A percentile compares a stretch with the other conserved stretches of the same genome.
These are phyloP conservation scores for Rhinolophus ferrumequinum DNA, from an alignment of 2,113 vertebrate genomes.

Conservation along the genomic window DNA sequence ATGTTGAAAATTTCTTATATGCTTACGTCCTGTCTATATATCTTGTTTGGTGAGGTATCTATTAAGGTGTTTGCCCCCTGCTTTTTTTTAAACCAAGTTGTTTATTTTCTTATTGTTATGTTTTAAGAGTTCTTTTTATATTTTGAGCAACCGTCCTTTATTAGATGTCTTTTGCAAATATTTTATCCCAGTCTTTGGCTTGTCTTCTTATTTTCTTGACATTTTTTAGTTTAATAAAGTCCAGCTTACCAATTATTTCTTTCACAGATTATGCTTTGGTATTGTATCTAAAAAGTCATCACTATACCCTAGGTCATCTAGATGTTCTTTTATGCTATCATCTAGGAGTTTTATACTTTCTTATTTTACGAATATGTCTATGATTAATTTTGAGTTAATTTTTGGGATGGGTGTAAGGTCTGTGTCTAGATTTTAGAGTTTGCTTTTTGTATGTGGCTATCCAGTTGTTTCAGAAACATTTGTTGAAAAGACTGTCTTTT, in stretches of 20 bases:
- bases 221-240: not conserved
- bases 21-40: not conserved
- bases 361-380: not conserved
- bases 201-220: conserved; percentile 2
- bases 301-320: not conserved
- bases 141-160: not conserved
- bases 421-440: not conserved
- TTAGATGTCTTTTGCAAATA: not conserved
- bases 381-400: conserved; percentile 1
- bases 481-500: not conserved
- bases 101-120: not conserved
- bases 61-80: not conserved
- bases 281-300: not conserved
- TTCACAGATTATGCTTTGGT: not conserved
- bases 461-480: not conserved
- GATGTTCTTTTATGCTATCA: not conserved
- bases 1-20: not conserved
- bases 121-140: not conserved
- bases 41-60: not conserved
- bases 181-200: not conserved
- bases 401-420: not conserved
- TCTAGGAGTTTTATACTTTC: not conserved
- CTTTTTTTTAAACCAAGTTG: not conserved
- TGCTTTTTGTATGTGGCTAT: not conserved
- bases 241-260: not conserved